phyloP scores from a whole-genome alignment of 2,797 vertebrate genomes.

The Smutsia temminckii region DNA sequence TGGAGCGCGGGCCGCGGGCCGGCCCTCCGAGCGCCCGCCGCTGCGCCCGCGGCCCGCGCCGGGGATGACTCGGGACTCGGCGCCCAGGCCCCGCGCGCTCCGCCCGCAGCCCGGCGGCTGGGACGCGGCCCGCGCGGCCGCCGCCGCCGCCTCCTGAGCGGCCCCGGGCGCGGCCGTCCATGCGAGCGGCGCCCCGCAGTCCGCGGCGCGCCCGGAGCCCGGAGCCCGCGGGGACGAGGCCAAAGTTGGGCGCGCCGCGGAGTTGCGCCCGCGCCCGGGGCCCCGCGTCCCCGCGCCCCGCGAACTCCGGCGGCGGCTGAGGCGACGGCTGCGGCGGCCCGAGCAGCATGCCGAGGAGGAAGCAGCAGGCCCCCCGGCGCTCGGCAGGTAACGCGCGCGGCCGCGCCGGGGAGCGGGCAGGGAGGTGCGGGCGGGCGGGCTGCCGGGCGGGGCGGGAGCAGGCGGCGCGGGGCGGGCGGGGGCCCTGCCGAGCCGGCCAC shows the following conservation, averaged over 20 bases:
- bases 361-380: conserved; percentile 98
- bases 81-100: conserved; percentile 77
- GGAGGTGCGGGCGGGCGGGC: conserved; percentile 60
- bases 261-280: conserved; percentile 77
- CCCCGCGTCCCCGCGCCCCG: conserved; percentile 85
- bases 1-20: conserved; percentile 77
- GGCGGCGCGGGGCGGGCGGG: conserved; percentile 66
- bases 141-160: conserved; percentile 73
- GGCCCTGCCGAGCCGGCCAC: conserved; percentile 39
- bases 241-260: conserved; percentile 81
- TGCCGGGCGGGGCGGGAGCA: conserved; percentile 71
- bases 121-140: conserved; percentile 71
- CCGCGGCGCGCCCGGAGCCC: conserved; percentile 79
- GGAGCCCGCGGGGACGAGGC: conserved; percentile 79
- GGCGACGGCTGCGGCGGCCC: conserved; percentile 87
- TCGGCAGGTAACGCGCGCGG: conserved; percentile 92
- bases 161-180: conserved; percentile 84
- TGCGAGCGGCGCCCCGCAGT: conserved; percentile 86
- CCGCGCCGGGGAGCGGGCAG: conserved; percentile 67
- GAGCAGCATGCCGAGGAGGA: conserved; percentile 94
- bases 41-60: conserved; percentile 77
- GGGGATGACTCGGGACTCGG: conserved; percentile 75
- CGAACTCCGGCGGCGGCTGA: conserved; percentile 86
- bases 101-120: conserved; percentile 75
- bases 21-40: conserved; percentile 71